These are phyloP conservation scores for Drosophila athabasca DNA, from an alignment of 1,140 invertebrate species.

Conservation along the genomic window DNA sequence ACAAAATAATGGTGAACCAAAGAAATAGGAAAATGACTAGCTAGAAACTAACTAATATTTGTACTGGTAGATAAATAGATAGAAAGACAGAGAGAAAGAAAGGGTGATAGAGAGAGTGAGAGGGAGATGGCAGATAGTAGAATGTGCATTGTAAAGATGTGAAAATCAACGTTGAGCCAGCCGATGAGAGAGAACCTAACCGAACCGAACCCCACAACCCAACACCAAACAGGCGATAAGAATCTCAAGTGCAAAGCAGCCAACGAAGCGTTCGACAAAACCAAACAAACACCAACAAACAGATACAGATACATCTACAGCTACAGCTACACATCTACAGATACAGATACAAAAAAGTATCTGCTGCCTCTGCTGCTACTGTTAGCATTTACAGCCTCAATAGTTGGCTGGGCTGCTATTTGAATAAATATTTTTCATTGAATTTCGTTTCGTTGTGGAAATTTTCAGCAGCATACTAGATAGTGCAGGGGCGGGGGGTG, in stretches of 20 bases:
- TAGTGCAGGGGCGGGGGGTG: neutral
- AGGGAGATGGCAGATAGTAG: constrained; percentile 3
- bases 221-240: constrained; percentile 57
- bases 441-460: constrained; percentile 78
- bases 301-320: constrained; percentile 12
- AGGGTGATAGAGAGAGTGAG: constrained; percentile 16
- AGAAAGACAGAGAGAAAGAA: neutral
- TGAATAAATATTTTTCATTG: constrained; percentile 81
- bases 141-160: constrained; percentile 74
- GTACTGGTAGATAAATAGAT: no score
- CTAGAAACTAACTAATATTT: neutral
- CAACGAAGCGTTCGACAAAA: constrained; percentile 76
- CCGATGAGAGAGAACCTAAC: no score
- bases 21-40: neutral
- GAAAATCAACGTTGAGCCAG: constrained; percentile 68
- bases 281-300: constrained; percentile 35
- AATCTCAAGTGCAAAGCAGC: constrained; percentile 80
- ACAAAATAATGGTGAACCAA: constrained; percentile 20
- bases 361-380: constrained; percentile 40
- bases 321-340: constrained; percentile 29
- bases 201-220: no score
- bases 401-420: constrained; percentile 61
- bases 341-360: constrained; percentile 43
- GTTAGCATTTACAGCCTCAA: constrained; percentile 75
- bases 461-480: constrained; percentile 50